Evolutionary conservation across 2,888 invertebrate species (phyloP).

Genomic region (Thalpophila matura): DNA sequence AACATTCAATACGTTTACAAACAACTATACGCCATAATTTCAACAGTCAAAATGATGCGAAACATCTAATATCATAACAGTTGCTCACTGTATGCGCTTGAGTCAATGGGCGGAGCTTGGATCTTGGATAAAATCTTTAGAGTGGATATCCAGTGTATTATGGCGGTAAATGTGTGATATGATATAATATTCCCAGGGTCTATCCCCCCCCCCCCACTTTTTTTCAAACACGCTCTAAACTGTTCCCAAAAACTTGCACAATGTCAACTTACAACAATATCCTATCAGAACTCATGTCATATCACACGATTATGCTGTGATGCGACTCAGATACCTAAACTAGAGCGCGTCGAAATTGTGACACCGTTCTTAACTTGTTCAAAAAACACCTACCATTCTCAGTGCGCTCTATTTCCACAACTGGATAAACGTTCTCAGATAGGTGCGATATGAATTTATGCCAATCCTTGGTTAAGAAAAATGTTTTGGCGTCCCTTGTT

Average conservation of each 20-base stretch:
- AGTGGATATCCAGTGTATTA: background rate
- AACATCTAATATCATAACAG: constrained; percentile 22
- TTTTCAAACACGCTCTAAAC: constrained; percentile 28
- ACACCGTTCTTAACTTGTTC: too few species aligned
- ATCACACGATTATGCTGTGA: too few species aligned
- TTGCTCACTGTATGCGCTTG: constrained; percentile 41
- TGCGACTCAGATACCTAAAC: too few species aligned
- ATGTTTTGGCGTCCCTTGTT: constrained; percentile 75
- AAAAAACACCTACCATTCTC: constrained; percentile 83
- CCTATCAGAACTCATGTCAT: constrained; percentile 69
- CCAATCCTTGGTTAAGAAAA: constrained; percentile 83
- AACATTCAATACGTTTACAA: constrained; percentile 40
- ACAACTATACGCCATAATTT: constrained; percentile 26
- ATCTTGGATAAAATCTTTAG: background rate
- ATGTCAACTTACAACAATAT: constrained; percentile 75
- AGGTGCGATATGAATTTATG: constrained; percentile 83
- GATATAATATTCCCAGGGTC: background rate
- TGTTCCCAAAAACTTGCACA: constrained; percentile 50
- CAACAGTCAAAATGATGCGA: constrained; percentile 19
- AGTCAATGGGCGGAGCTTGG: constrained; percentile 22
- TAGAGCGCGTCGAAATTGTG: too few species aligned
- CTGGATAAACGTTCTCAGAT: constrained; percentile 83
- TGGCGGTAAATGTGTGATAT: background rate
- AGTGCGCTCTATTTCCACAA: constrained; percentile 80
- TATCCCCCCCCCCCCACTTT: background rate